Conservation (phyloP, 1,140 invertebrate species). For the Drosophila auraria region DNA sequence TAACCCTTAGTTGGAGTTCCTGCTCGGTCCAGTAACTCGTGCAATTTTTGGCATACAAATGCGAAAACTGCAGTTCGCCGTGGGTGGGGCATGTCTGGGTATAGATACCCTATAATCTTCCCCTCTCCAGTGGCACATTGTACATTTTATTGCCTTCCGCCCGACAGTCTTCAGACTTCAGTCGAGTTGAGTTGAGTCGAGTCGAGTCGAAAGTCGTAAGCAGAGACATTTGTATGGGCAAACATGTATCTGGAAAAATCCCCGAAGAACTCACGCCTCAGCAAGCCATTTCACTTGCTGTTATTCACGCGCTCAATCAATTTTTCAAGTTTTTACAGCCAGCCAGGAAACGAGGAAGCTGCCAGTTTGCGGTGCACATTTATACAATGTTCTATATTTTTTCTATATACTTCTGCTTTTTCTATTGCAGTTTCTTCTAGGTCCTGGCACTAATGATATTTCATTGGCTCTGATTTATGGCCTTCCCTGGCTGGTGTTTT, state of each 20-base stretch:
- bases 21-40: not conserved
- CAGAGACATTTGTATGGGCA: slow-evolving; percentile 76
- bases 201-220: slow-evolving; percentile 51
- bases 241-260: slow-evolving; percentile 46
- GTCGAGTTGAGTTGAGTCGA: slow-evolving; percentile 15
- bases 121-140: slow-evolving; percentile 51
- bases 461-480: slow-evolving; percentile 77
- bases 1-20: not conserved
- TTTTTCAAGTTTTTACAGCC: slow-evolving; percentile 77
- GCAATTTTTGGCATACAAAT: slow-evolving; percentile 71
- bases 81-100: not conserved
- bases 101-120: not conserved
- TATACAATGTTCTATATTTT: not conserved
- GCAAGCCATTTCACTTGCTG: slow-evolving; percentile 69
- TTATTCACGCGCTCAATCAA: slow-evolving; percentile 84
- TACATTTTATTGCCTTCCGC: slow-evolving; percentile 76
- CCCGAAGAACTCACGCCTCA: slow-evolving; percentile 10
- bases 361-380: slow-evolving; percentile 12
- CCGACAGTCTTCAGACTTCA: not conserved
- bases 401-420: not conserved
- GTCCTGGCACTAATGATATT: slow-evolving; percentile 72
- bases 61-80: slow-evolving; percentile 59
- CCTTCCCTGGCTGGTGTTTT: slow-evolving; percentile 20
- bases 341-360: slow-evolving; percentile 20
- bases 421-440: slow-evolving; percentile 28